phyloP scores from a whole-genome alignment of 2,888 invertebrate genomes.

The Ennomos erosarius region DNA sequence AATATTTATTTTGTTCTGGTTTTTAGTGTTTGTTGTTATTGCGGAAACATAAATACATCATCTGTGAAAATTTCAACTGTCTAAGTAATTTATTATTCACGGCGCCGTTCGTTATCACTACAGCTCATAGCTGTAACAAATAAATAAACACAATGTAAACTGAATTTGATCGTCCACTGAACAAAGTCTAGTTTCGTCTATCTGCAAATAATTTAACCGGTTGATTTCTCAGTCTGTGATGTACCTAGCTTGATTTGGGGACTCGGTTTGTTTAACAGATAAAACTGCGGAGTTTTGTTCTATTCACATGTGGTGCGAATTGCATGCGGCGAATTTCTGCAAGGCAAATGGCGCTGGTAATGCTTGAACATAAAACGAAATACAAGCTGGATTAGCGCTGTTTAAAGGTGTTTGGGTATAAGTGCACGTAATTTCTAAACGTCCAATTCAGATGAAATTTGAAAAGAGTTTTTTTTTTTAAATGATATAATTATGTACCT shows the following conservation, averaged over 20 bases:
- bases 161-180: neutral
- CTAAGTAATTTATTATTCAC: too few species aligned
- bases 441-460: too few species aligned
- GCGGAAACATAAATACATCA: too few species aligned
- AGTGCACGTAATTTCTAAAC: too few species aligned
- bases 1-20: too few species aligned
- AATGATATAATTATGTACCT: too few species aligned
- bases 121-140: neutral
- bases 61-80: too few species aligned
- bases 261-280: slow-evolving; percentile 60
- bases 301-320: slow-evolving; percentile 46
- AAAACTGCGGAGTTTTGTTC: slow-evolving; percentile 49
- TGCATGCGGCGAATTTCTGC: slow-evolving; percentile 43
- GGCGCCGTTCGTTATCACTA: too few species aligned
- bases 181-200: slow-evolving; percentile 1
- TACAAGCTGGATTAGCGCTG: slow-evolving; percentile 4
- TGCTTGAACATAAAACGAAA: slow-evolving; percentile 30
- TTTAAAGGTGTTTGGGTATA: neutral
- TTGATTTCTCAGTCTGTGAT: slow-evolving; percentile 45
- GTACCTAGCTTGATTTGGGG: slow-evolving; percentile 47
- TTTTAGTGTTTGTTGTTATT: too few species aligned
- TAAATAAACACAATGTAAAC: neutral
- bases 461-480: too few species aligned
- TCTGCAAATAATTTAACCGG: slow-evolving; percentile 36
- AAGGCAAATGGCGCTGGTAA: slow-evolving; percentile 27